phyloP scores from a whole-genome alignment of 2,113 vertebrate species.

The Nycticryphes semicollaris region DNA sequence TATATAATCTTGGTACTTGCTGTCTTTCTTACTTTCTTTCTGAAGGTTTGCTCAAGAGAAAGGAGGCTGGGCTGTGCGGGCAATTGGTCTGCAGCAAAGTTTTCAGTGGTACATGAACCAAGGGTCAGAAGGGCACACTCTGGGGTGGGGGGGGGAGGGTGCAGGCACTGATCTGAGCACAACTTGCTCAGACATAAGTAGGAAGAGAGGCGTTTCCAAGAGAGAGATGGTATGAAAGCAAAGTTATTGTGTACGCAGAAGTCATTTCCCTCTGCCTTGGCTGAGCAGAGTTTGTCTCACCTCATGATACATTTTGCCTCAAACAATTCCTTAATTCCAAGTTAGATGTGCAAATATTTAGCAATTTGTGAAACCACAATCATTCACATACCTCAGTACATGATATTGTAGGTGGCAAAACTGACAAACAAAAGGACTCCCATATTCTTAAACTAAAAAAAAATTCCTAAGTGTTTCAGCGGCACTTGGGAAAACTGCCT shows the following conservation, averaged over 20 bases:
- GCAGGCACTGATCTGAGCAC: not conserved
- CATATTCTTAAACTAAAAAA: not conserved
- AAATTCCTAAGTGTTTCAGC: not conserved
- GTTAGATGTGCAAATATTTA: not conserved
- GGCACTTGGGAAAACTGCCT: not conserved
- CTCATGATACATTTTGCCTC: not conserved
- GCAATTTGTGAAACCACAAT: slow-evolving; percentile 5
- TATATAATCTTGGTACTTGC: not conserved
- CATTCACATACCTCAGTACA: not conserved
- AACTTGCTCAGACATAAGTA: not conserved
- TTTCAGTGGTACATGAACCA: not conserved
- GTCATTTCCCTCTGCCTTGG: not conserved
- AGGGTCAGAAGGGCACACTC: not conserved
- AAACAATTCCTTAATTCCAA: not conserved
- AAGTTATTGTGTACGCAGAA: not conserved
- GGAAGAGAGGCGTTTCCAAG: not conserved
- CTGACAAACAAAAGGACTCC: not conserved
- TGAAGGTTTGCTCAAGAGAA: not conserved
- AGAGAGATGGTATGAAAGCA: not conserved
- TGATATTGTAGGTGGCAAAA: slow-evolving; percentile 5
- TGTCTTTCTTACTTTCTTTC: not conserved
- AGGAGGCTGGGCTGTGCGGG: not conserved
- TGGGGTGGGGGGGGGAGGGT: not conserved
- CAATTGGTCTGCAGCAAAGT: not conserved
- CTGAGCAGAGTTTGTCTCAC: not conserved